phyloP scores from a whole-genome alignment of 2,888 invertebrate genomes.

The Polyploca ridens region DNA sequence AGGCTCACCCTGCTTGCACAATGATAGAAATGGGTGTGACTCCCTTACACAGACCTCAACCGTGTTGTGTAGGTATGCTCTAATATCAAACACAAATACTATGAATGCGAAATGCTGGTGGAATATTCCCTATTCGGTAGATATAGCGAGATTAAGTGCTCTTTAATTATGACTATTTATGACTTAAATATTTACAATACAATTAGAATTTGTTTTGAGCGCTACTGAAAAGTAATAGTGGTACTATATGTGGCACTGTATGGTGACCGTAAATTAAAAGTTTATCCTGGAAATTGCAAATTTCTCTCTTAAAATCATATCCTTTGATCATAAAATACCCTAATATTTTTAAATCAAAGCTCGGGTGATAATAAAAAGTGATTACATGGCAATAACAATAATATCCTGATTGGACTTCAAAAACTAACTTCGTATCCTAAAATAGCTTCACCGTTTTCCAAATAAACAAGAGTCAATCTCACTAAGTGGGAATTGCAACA shows the following conservation, averaged over 20 bases:
- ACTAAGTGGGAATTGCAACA: constrained; percentile 35
- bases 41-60: not conserved
- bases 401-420: not conserved
- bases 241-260: no score
- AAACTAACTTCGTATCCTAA: not conserved
- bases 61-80: not conserved
- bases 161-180: no score
- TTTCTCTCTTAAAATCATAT: no score
- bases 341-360: not conserved
- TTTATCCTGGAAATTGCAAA: no score
- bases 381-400: not conserved
- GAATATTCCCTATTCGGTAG: no score
- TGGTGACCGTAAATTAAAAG: no score
- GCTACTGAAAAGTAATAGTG: no score
- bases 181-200: no score
- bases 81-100: not conserved
- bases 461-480: constrained; percentile 30
- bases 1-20: constrained; percentile 4
- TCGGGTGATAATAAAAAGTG: not conserved
- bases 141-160: no score
- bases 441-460: constrained; percentile 14
- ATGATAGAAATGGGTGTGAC: constrained; percentile 6
- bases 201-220: no score
- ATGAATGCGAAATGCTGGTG: no score
- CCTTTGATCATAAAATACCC: not conserved